phyloP scores from a whole-genome alignment of 2,888 invertebrate species.

The Athalia rosae region DNA sequence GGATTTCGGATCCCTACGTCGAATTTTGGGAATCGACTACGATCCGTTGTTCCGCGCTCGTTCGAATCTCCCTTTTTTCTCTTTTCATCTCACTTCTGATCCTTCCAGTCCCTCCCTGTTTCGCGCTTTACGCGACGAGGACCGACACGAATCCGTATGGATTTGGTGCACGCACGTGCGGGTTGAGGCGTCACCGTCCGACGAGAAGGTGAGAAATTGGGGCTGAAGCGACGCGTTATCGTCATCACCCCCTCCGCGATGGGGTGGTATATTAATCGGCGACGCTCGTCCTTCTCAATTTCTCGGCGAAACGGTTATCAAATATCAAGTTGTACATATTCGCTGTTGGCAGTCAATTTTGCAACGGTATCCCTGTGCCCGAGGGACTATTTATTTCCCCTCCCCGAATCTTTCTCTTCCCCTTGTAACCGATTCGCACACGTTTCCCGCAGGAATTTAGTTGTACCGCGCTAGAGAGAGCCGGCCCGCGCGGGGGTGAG shows the following conservation, averaged over 20 bases:
- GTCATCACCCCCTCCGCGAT: constrained; percentile 54
- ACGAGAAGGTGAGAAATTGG: constrained; percentile 45
- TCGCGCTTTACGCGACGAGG: too few relatives aligned
- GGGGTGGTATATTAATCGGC: constrained; percentile 59
- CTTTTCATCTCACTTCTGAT: constrained; percentile 2
- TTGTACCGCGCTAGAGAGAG: not conserved
- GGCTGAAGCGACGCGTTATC: constrained; percentile 50
- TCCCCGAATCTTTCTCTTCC: not conserved
- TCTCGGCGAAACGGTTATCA: constrained; percentile 55
- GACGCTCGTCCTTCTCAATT: constrained; percentile 63
- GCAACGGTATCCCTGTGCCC: too few relatives aligned
- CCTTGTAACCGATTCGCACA: not conserved
- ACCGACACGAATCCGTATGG: too few relatives aligned
- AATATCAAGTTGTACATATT: not conserved
- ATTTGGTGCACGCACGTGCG: constrained; percentile 25
- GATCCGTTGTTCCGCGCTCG: constrained; percentile 14
- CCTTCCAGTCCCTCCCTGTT: constrained; percentile 40
- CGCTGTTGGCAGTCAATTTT: too few relatives aligned
- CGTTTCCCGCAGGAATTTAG: not conserved
- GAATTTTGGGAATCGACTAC: constrained; percentile 7
- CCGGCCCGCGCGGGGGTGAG: not conserved
- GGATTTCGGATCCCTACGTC: not conserved
- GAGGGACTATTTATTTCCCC: too few relatives aligned
- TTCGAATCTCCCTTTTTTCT: not conserved
- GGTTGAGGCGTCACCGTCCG: constrained; percentile 26